Evolutionary conservation across 2,888 invertebrate genomes (phyloP).

Genomic region (Apoderus coryli): DNA sequence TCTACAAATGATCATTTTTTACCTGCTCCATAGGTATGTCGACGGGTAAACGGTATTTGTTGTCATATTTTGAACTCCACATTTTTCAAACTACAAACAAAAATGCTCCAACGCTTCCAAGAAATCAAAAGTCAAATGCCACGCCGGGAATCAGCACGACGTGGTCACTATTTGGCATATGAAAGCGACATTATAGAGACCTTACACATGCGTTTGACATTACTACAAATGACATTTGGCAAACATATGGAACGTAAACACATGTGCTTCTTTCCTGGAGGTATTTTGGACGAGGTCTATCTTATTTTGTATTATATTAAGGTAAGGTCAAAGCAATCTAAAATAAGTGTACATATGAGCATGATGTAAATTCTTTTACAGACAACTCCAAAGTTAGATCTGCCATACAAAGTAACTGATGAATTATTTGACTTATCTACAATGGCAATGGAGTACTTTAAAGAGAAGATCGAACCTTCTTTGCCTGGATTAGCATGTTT

Average conservation of each 20-base stretch:
- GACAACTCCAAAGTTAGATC: constrained; percentile 57
- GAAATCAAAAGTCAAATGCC: constrained; percentile 85
- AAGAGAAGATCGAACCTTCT: constrained; percentile 82
- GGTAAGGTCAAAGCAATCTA: no score
- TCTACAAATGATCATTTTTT: no score
- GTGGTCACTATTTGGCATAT: constrained; percentile 79
- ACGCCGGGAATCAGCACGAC: constrained; percentile 75
- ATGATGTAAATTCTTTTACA: no score
- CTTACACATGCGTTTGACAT: constrained; percentile 77
- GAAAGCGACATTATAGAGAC: constrained; percentile 91
- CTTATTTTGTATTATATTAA: constrained; percentile 73
- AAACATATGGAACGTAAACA: constrained; percentile 88
- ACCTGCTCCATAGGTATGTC: constrained; percentile 70
- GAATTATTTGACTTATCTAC: constrained; percentile 88
- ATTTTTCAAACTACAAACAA: constrained; percentile 71
- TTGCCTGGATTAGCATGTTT: constrained; percentile 81
- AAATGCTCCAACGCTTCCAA: constrained; percentile 73
- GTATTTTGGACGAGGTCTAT: constrained; percentile 84
- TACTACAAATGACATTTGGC: constrained; percentile 87
- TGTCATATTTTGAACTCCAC: constrained; percentile 69
- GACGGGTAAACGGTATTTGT: constrained; percentile 65
- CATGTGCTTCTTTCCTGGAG: constrained; percentile 90
- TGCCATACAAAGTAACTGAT: constrained; percentile 87
- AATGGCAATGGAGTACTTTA: constrained; percentile 97
- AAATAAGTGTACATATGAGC: background rate